Evolutionary conservation across 23 tunicate species (phyloP).

Genomic region (Halocynthia roretzi): DNA sequence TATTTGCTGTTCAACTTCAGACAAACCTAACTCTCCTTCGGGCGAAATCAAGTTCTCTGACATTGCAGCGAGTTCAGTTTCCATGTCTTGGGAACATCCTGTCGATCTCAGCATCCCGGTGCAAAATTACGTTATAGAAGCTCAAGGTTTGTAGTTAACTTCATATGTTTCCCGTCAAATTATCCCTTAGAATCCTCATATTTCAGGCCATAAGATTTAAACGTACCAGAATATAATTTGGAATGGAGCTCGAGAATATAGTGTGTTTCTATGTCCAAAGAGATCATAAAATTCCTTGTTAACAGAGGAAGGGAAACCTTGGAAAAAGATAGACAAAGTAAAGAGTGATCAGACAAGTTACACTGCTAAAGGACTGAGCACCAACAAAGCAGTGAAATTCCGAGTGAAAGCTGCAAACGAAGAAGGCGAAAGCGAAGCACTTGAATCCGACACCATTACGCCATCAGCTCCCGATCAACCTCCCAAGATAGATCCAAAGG

Average conservation of each 20-base stretch:
- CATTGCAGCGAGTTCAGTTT: slow-evolving; percentile 35
- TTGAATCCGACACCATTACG: slow-evolving; percentile 63
- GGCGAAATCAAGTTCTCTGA: slow-evolving; percentile 80
- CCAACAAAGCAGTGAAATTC: slow-evolving; percentile 62
- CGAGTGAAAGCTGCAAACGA: slow-evolving; percentile 70
- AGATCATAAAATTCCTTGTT: no score
- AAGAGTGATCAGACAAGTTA: slow-evolving; percentile 21
- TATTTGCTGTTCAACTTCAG: slow-evolving; percentile 9
- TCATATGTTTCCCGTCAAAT: not conserved
- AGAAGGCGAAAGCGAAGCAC: slow-evolving; percentile 72
- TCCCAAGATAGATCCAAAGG: slow-evolving; percentile 81
- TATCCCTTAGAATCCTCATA: not conserved
- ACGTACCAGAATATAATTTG: no score
- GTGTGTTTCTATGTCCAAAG: no score
- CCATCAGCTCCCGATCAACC: slow-evolving; percentile 67
- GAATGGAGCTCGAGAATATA: not conserved
- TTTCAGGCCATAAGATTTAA: no score
- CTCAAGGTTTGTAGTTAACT: slow-evolving; percentile 36
- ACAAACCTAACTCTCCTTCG: slow-evolving; percentile 80
- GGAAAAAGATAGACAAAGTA: slow-evolving; percentile 67
- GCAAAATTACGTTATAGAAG: slow-evolving; percentile 77
- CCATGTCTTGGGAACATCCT: slow-evolving; percentile 81
- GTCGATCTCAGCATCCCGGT: slow-evolving; percentile 45
- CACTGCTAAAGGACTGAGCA: slow-evolving; percentile 57
- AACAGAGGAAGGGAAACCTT: slow-evolving; percentile 25